A percentile compares a stretch with the other conserved stretches of the same genome.
Conservation (phyloP, 2,888 invertebrate genomes). For the Autographa gamma region DNA sequence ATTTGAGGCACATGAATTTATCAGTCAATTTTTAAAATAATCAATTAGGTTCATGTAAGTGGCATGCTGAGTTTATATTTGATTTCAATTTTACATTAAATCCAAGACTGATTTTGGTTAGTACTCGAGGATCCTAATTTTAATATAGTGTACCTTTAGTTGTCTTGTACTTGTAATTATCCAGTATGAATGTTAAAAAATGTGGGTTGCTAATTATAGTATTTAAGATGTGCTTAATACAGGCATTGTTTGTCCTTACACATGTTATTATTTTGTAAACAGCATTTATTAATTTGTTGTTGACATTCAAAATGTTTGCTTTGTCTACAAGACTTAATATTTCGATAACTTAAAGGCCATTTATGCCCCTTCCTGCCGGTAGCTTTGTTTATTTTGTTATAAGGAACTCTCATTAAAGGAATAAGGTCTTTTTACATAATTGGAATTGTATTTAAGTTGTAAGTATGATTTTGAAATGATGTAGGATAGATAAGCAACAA, state of each 20-base stretch:
- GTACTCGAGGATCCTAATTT: conserved; percentile 51
- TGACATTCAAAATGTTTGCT: background rate
- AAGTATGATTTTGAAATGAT: conserved; percentile 30
- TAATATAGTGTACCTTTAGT: conserved; percentile 43
- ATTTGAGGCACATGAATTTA: conserved; percentile 42
- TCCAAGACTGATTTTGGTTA: conserved; percentile 73
- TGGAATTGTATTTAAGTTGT: conserved; percentile 14
- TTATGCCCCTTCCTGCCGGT: background rate
- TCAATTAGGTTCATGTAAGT: conserved; percentile 27
- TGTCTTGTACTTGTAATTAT: conserved; percentile 32
- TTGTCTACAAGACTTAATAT: background rate
- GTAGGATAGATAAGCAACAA: conserved; percentile 51
- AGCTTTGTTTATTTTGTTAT: background rate
- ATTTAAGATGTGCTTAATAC: background rate
- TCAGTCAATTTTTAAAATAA: conserved; percentile 51
- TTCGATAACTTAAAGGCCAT: background rate
- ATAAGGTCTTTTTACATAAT: background rate
- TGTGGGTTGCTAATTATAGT: conserved; percentile 6
- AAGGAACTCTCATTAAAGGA: background rate
- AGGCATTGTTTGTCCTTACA: conserved; percentile 5
- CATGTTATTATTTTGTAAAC: background rate
- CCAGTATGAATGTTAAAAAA: conserved; percentile 21
- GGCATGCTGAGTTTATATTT: conserved; percentile 28
- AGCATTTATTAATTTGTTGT: background rate
- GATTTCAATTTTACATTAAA: conserved; percentile 46